phyloP scores from a whole-genome alignment of 2,797 vertebrate genomes.

The Natrix natrix region DNA sequence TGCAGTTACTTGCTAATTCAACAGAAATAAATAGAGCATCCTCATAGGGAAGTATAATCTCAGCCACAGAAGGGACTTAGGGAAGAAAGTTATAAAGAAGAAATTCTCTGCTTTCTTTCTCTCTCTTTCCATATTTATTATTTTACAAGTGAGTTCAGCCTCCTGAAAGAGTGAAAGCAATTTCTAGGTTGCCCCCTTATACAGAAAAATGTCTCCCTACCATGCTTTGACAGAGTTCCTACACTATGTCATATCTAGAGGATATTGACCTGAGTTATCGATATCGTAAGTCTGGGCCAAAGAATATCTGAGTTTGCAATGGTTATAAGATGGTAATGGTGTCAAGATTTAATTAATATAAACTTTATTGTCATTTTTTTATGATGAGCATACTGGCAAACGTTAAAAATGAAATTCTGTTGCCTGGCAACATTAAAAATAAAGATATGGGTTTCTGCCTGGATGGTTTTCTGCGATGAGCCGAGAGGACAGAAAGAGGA shows the following conservation, averaged over 20 bases:
- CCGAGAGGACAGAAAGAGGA: too few species aligned
- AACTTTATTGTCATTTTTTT: not conserved
- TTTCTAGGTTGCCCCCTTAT: not conserved
- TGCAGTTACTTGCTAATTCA: not conserved
- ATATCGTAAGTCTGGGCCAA: not conserved
- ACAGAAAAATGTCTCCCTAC: not conserved
- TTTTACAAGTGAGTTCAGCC: not conserved
- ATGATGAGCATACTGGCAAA: not conserved
- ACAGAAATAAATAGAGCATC: not conserved
- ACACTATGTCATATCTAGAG: not conserved
- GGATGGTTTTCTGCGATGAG: too few species aligned
- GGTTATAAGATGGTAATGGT: not conserved
- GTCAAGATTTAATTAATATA: not conserved
- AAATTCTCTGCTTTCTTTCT: not conserved
- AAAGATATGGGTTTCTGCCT: too few species aligned
- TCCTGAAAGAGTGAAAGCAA: not conserved
- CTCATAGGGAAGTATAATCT: not conserved
- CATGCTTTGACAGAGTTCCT: not conserved
- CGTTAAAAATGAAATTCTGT: not conserved
- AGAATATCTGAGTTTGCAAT: not conserved
- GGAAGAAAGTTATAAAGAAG: conserved; percentile 7
- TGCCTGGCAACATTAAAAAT: too few species aligned
- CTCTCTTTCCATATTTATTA: not conserved
- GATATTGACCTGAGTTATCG: not conserved
- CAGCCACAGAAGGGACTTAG: not conserved